Conservation (phyloP, 2,113 vertebrate genomes). For the Dromiciops gliroides region DNA sequence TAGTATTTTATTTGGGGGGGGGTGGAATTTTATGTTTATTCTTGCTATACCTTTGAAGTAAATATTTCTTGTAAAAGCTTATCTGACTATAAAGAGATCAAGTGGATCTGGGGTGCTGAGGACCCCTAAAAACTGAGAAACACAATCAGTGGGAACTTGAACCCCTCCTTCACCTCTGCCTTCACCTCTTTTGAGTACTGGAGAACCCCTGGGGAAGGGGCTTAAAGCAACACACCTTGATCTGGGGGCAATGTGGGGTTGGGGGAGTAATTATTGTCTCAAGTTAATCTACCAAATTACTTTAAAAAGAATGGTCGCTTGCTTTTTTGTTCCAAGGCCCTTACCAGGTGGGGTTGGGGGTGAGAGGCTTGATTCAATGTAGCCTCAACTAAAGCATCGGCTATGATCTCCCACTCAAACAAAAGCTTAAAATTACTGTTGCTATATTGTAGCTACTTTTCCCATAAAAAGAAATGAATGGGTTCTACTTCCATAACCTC, state of each 20-base stretch:
- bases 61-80: neutral
- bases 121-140: neutral
- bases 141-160: neutral
- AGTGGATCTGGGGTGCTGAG: neutral
- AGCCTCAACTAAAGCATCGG: no score
- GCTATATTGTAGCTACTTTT: neutral
- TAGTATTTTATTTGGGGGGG: no score
- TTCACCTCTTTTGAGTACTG: neutral
- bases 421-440: neutral
- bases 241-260: neutral
- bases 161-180: neutral
- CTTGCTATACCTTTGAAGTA: neutral
- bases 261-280: neutral
- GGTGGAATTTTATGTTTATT: neutral
- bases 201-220: neutral
- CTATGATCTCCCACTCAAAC: neutral
- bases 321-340: no score
- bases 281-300: neutral
- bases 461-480: neutral
- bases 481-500: neutral
- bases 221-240: neutral
- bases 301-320: neutral
- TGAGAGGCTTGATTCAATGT: no score
- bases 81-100: neutral
- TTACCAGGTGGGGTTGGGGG: no score